Conservation (phyloP, 1,140 invertebrate species). For the Charaxes varanes region DNA sequence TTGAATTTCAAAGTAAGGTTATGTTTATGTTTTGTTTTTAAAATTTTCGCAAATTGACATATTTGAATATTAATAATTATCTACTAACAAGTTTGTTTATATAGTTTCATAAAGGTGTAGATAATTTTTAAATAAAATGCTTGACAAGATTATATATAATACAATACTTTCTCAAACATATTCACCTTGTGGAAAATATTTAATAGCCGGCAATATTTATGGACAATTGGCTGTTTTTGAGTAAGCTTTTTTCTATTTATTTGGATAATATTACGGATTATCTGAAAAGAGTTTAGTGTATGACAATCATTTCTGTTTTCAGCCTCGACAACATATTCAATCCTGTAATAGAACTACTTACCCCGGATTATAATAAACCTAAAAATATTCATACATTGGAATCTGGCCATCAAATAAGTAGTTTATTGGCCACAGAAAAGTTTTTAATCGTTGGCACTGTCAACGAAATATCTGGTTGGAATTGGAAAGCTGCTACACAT, state of each 20-base stretch:
- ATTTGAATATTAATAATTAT: too few species aligned
- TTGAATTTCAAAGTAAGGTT: slow-evolving; percentile 1
- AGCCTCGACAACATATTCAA: slow-evolving; percentile 77
- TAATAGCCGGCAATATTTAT: slow-evolving; percentile 89
- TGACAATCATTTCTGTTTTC: slow-evolving; percentile 26
- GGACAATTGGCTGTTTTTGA: slow-evolving; percentile 88
- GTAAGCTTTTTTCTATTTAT: slow-evolving; percentile 75
- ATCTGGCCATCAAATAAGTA: slow-evolving; percentile 75
- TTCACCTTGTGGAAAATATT: slow-evolving; percentile 87
- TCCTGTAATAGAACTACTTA: slow-evolving; percentile 73
- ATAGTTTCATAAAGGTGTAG: too few species aligned
- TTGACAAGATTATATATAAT: slow-evolving; percentile 79
- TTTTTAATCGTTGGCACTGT: slow-evolving; percentile 84
- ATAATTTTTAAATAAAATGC: slow-evolving; percentile 29
- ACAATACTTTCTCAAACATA: slow-evolving; percentile 86
- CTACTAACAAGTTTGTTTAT: too few species aligned
- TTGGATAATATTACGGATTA: neutral
- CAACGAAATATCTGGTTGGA: slow-evolving; percentile 84
- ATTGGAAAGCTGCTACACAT: slow-evolving; percentile 81
- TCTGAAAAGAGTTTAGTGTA: neutral
- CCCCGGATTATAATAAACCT: slow-evolving; percentile 73
- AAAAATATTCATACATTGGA: slow-evolving; percentile 75
- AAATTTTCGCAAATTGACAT: too few species aligned
- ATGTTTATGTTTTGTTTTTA: slow-evolving; percentile 8
- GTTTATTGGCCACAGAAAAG: slow-evolving; percentile 80